Evolutionary conservation across 2,113 vertebrate species (phyloP), one percentile per base, ranked within the genome.

Genomic region (Hystrix cristata): DNA sequence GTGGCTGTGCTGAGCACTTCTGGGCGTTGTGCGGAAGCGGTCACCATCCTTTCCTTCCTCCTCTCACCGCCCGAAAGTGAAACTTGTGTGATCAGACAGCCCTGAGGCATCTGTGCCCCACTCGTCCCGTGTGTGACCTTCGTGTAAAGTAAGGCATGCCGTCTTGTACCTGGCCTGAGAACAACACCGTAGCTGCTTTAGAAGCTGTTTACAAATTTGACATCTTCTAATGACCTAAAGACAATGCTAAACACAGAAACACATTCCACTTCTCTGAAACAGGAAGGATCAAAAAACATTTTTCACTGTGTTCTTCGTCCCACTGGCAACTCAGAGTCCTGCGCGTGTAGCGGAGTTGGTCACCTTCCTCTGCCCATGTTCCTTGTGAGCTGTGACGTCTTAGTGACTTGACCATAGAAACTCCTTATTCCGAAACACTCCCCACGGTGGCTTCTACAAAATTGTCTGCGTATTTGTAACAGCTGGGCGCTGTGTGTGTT

Each of bases 131-230:
- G 79, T 91, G 19, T 69, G 88, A 74, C 85, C 1, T 92, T 59
- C n/a, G 94, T 94, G 96, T 90, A 34, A 31, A 91, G 88, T 95
- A 23, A 76, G 76, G 96, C 96, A 95, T 97, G 97, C 96, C 1
- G 1, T 55, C 64, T 15, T 67, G 43, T 78, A 0, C 87, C 83
- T 95, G 82, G 18, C 80, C 89, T 84, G 64, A 92, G 96, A 87
- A 84, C 65, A 94, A 57, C 88, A 34, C 72, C n/a, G 1, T 64
- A 53, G 57, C 79, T 69, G 25, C 76, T 0, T 60, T 92, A 91
- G 81, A 95, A 94, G 57, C 88, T 51, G 31, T 18, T 34, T 23
- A 46, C 59, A 91, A 55, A 19, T 3, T 80, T 67, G 53, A 2
- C 92, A 3, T 86, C 80, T 43, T 53, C 53, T 67, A 46, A 67